Percentiles rank a stretch among this genome's conserved stretches.
phyloP scores from a whole-genome alignment of 2,888 invertebrate species.

The Pseudolycoriella hygida region DNA sequence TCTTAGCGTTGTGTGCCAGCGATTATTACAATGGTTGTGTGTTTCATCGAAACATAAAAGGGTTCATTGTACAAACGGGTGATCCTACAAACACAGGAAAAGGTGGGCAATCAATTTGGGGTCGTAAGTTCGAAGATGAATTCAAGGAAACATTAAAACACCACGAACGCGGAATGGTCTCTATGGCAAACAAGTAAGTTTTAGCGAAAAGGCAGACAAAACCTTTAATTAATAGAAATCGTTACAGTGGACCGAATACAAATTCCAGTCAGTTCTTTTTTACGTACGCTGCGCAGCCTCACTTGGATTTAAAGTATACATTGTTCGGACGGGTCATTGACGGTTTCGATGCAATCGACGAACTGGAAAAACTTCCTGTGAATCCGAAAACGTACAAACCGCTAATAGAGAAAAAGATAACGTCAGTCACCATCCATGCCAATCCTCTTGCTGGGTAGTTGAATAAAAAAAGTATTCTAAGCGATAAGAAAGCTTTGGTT shows the following conservation, averaged over 20 bases:
- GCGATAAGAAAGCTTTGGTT: not conserved
- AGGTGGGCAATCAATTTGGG: conserved; percentile 95
- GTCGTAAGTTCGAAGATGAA: conserved; percentile 92
- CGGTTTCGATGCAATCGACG: conserved; percentile 89
- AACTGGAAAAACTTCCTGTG: conserved; percentile 85
- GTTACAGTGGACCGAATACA: conserved; percentile 80
- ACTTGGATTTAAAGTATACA: conserved; percentile 93
- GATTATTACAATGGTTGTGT: conserved; percentile 91
- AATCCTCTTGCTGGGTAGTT: conserved; percentile 78
- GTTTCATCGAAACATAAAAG: conserved; percentile 90
- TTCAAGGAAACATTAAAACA: conserved; percentile 90
- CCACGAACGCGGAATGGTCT: conserved; percentile 69
- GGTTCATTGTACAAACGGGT: conserved; percentile 74
- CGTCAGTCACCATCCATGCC: conserved; percentile 87
- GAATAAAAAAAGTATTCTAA: not conserved
- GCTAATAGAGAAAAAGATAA: conserved; percentile 69
- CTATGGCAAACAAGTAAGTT: conserved; percentile 77
- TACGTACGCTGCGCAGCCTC: conserved; percentile 83
- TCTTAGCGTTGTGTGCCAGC: conserved; percentile 87
- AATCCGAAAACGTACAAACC: conserved; percentile 88
- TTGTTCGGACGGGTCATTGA: conserved; percentile 88
- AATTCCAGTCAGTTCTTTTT: conserved; percentile 98
- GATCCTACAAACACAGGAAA: conserved; percentile 86
- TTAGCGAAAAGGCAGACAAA: too few species aligned
- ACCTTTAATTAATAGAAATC: too few species aligned